Conservation (phyloP, 2,888 invertebrate species). For the Steinernema hermaphroditum region DNA sequence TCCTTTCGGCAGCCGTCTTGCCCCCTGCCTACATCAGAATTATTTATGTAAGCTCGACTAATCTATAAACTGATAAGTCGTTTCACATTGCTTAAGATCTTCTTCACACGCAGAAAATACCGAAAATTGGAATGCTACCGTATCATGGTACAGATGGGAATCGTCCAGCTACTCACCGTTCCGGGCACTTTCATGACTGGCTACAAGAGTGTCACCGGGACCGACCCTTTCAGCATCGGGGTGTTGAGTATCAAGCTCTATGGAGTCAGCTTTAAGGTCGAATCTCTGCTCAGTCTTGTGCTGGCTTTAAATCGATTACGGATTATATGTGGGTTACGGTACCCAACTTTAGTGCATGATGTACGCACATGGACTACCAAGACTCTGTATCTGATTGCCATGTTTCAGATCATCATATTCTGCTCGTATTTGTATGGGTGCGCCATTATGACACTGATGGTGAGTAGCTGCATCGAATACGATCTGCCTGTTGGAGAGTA, state of each 20-base stretch:
- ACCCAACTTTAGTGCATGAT: neutral
- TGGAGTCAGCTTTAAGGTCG: neutral
- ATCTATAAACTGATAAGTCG: neutral
- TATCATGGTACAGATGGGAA: neutral
- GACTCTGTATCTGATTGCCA: neutral
- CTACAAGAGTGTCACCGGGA: neutral
- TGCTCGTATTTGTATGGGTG: neutral
- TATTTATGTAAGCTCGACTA: neutral
- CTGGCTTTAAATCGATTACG: neutral
- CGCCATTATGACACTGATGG: neutral
- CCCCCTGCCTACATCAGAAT: neutral
- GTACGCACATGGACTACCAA: neutral
- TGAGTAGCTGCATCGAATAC: neutral
- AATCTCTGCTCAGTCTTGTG: neutral
- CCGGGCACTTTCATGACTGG: neutral
- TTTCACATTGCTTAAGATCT: neutral
- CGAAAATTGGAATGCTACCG: neutral
- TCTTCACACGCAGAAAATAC: neutral
- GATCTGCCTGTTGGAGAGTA: neutral
- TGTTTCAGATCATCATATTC: neutral
- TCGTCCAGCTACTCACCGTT: neutral
- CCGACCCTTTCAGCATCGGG: neutral
- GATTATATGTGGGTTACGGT: neutral
- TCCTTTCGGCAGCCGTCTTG: neutral
- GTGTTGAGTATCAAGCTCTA: neutral